Base-by-base conservation (phyloP, 2,113 vertebrate species). In the Cephalopterus ornatus region DNA sequence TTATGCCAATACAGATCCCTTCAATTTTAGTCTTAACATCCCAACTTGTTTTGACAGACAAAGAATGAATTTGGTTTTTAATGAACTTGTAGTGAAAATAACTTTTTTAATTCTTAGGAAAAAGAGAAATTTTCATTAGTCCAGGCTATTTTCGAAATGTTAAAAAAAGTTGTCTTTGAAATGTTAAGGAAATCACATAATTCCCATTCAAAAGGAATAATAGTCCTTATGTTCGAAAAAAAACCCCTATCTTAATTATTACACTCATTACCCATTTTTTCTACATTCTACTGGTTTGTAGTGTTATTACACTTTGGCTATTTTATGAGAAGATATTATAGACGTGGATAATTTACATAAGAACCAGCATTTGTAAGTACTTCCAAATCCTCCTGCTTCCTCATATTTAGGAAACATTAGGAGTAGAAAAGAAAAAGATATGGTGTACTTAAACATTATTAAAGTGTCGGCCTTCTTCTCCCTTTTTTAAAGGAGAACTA, bases 381-480 rank as follows among this genome's bases (percentile, higher is more conserved):
- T 96, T 97, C 88, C 33, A 97, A 97, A 97, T 97, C 85, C 18
- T 96, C 76, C 96, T 98, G 95, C 92, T 96, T 96, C 76, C 33
- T 95, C 63, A 66, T 97, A 96, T 97, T 98, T 98, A 97, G 94
- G 96, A 97, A 98, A 96, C 77, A 94, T 95, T 97, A 97, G 50
- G 71, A 97, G 75, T 66, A 97, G 95, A 96, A 97, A 97, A 97
- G 92, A 97, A 97, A 97, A 89, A 97, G 89, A 97, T 98, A 96
- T 97, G 75, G 92, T 96, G 52, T 97, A 95, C 87, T 98, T 98
- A 97, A 97, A 97, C 91, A 95, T 98, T 98, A 98, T 98, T 97
- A 94, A 98, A 97, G 86, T 97, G 93, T 96, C 97, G 97, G 90
- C 73, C 77, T 94, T 92, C 89, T 96, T 89, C 52, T 23, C 53